Base-by-base conservation (phyloP, 2,113 vertebrate species). In the Salvelinus fontinalis region DNA sequence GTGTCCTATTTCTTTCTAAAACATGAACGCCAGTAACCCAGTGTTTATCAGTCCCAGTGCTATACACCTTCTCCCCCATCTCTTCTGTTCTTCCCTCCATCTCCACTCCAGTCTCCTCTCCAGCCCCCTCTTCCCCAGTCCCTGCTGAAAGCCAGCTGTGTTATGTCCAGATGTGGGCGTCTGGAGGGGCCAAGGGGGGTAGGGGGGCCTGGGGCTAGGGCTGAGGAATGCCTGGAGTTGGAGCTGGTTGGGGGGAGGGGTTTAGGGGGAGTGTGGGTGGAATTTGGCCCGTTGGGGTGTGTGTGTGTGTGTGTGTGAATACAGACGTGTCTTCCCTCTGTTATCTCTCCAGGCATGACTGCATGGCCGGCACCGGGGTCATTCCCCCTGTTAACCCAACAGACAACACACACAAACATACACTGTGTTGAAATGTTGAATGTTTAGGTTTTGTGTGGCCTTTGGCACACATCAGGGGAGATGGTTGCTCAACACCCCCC, bases 111-210 rank as follows among this genome's bases (percentile, higher is more conserved):
- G 72, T 3, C n/a, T 11, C 67, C 70, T 76, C 64, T 3, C 6
- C 9, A 66, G 48, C 77, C 90, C 67, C 8, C 7, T 31, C 20
- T 68, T 57, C 77, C 66, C 70, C 75, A 64, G 90, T 89, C 90
- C 88, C 26, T 31, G 67, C 8, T 18, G 20, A 90, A 91, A 91
- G 89, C 89, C 90, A 89, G 75, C 84, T 78, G 76, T 64, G 77
- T 90, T 90, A 89, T 87, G 81, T 92, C 88, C 87, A 70, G 74
- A 81, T 71, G 75, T 76, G 83, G 78, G 81, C 85, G 84, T 82
- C 76, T n/a, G 65, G 27, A 22, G 65, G 24, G 26, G 65, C 13
- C 88, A 26, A 16, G 65, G 13, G 24, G 27, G 65, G 65, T 4
- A 11, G 11, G 14, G 14, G 26, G 26, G 65, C 29, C 65, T 29